Conservation (phyloP, 1,140 invertebrate genomes). For the Tetranychus urticae region DNA sequence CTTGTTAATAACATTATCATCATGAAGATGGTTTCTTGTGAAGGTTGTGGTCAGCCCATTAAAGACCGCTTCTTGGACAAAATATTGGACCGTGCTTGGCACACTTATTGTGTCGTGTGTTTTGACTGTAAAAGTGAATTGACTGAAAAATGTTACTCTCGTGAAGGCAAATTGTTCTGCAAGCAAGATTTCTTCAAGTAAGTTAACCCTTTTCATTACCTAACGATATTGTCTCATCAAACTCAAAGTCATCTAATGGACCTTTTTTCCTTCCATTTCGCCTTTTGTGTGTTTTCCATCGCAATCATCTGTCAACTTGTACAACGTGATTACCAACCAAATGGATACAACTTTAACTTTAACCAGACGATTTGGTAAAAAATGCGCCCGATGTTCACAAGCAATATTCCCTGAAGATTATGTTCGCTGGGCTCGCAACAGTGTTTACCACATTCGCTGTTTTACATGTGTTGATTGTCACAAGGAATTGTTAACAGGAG, state of each 20-base stretch:
- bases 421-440: constrained; percentile 77
- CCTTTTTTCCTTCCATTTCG: no score
- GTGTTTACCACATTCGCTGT: constrained; percentile 95
- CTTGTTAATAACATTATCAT: not conserved
- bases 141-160: constrained; percentile 87
- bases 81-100: constrained; percentile 85
- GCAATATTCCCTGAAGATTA: constrained; percentile 88
- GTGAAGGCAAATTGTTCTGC: constrained; percentile 90
- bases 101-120: constrained; percentile 84
- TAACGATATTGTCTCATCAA: no score
- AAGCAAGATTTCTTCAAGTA: constrained; percentile 94
- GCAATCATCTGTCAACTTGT: no score
- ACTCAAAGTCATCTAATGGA: no score
- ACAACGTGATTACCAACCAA: no score
- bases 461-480: constrained; percentile 92
- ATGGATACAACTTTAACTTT: constrained; percentile 10
- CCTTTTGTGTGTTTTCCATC: no score
- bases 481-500: constrained; percentile 85
- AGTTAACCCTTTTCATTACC: constrained; percentile 15
- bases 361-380: constrained; percentile 74
- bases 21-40: constrained; percentile 53
- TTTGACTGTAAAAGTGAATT: constrained; percentile 72
- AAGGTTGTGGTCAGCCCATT: constrained; percentile 90
- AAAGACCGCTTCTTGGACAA: constrained; percentile 90
- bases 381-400: constrained; percentile 83